Base-by-base conservation (phyloP, 2,888 invertebrate species). In the Lycia hirtaria region DNA sequence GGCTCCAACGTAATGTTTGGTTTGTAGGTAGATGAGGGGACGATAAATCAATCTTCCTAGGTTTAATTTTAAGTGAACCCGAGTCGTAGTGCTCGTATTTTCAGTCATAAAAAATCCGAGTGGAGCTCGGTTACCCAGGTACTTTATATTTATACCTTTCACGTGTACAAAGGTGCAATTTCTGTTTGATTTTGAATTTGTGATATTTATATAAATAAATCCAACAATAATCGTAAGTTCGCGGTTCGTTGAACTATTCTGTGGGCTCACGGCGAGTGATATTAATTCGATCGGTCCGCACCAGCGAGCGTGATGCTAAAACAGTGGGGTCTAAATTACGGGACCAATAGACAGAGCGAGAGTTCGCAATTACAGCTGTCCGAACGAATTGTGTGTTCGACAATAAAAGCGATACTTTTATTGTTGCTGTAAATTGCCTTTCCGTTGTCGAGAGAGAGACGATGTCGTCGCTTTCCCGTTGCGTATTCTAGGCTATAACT, bases 321-420 rank as follows among this genome's bases (percentile, higher is more conserved):
- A 83, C 79, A 80, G 81, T 78, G 75, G 75, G 75, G 81, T 81
- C 85, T 86, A 85, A 89, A 89, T 88, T 87, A 87, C 83, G 78
- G 76, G 83, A 78, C 83, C 84, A 84, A 87, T 85, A 87, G 88
- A 88, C 85, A 87, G 80, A 73, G 72, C 74, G 79, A 81, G 81
- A 81, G 84, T 80, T 83, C 74, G 87, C 88, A 88, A 90, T 89
- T 89, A 89, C 88, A 87, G 82, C 86, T 85, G 88, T 87, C 88
- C 82, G 79, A 81, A 81, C 87, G 89, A 88, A 87, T 87, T 87
- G 88, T 87, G 83, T 82, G 80, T 82, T 83, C 82, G 83, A 82
- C 88, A 85, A 89, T 88, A 89, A 88, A 87, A 83, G 83, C 83
- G 85, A 87, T 86, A 85, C 88, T 88, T 89, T 89, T 88, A 89